These are phyloP conservation scores for Gerosis bhagava DNA, from an alignment of 2,888 invertebrate species.

Conservation along the genomic window DNA sequence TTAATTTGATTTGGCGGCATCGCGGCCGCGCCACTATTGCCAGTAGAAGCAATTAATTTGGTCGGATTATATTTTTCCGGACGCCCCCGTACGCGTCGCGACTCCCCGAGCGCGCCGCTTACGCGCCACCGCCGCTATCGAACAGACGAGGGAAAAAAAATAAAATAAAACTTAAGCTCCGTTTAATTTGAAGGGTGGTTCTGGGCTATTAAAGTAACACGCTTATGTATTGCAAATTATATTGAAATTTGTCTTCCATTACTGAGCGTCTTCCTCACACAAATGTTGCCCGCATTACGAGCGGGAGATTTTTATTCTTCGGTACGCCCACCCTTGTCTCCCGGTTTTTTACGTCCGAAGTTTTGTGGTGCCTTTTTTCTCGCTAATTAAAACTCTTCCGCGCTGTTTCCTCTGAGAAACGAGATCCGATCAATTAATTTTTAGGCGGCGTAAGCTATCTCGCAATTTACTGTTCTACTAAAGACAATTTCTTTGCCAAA, in stretches of 20 bases:
- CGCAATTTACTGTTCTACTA: slow-evolving; percentile 72
- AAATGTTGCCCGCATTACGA: slow-evolving; percentile 82
- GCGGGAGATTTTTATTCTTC: slow-evolving; percentile 77
- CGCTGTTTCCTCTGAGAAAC: slow-evolving; percentile 78
- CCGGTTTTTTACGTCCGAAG: slow-evolving; percentile 77
- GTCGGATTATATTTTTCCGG: slow-evolving; percentile 80
- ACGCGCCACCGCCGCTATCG: slow-evolving; percentile 64
- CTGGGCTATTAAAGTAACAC: slow-evolving; percentile 83
- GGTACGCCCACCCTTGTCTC: slow-evolving; percentile 78
- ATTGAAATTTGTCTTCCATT: slow-evolving; percentile 83
- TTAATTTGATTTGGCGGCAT: slow-evolving; percentile 83
- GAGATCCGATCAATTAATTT: slow-evolving; percentile 82
- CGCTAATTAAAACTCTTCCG: slow-evolving; percentile 82
- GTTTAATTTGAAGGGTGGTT: slow-evolving; percentile 84
- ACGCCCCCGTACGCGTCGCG: slow-evolving; percentile 45
- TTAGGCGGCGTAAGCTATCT: slow-evolving; percentile 74
- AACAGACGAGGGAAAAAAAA: slow-evolving; percentile 75
- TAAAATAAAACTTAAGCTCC: slow-evolving; percentile 82
- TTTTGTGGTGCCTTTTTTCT: slow-evolving; percentile 77
- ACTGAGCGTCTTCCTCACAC: slow-evolving; percentile 81
- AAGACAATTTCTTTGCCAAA: slow-evolving; percentile 61
- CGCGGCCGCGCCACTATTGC: slow-evolving; percentile 77
- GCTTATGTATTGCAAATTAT: slow-evolving; percentile 84
- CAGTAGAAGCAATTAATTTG: slow-evolving; percentile 81
- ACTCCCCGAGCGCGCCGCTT: slow-evolving; percentile 50